These are phyloP conservation scores for Paramormyrops kingsleyae DNA, from an alignment of 2,113 vertebrate genomes.

Conservation along the genomic window DNA sequence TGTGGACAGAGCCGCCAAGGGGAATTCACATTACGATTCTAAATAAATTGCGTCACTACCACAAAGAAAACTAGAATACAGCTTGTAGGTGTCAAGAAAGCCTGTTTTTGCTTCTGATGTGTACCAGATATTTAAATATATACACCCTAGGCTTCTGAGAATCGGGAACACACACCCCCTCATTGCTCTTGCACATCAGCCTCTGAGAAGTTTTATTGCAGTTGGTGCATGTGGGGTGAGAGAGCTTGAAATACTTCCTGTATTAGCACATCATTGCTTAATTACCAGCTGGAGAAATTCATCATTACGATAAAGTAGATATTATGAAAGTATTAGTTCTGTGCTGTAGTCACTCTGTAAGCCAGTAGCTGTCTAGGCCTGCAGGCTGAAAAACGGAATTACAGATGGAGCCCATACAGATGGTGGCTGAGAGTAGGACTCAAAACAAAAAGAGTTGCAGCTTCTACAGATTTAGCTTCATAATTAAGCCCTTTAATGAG, in stretches of 20 bases:
- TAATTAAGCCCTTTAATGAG: conserved; percentile 1
- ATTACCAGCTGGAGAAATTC: not conserved
- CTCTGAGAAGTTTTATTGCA: not conserved
- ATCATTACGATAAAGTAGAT: not conserved
- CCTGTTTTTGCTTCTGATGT: not conserved
- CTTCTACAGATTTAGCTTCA: not conserved
- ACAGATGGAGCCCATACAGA: not conserved
- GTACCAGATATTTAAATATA: not conserved
- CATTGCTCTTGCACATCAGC: not conserved
- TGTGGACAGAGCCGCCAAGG: not conserved
- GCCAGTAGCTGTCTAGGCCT: not conserved
- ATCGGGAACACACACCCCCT: not conserved
- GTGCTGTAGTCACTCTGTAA: not conserved
- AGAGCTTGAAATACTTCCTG: not conserved
- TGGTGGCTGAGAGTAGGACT: not conserved
- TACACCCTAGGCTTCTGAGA: not conserved
- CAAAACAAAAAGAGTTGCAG: not conserved
- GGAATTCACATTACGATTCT: not conserved
- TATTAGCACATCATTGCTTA: not conserved
- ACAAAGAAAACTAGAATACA: not conserved
- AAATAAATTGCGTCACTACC: not conserved
- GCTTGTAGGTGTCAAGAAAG: not conserved
- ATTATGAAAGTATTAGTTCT: not conserved
- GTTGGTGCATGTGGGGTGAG: not conserved
- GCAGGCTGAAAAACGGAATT: not conserved